phyloP scores from a whole-genome alignment of 1,140 invertebrate species.

The Lerema accius region DNA sequence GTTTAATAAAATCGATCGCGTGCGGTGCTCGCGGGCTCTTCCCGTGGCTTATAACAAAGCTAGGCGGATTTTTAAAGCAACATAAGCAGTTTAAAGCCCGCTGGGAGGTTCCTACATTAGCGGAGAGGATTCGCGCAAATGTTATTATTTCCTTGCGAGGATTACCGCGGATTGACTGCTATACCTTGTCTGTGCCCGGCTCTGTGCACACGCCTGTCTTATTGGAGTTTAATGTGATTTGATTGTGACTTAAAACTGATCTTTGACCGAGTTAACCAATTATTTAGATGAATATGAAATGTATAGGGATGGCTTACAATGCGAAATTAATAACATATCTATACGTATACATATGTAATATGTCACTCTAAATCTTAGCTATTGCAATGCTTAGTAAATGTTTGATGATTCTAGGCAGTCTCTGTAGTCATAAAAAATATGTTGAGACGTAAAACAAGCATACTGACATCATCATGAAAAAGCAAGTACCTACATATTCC shows the following conservation, averaged over 20 bases:
- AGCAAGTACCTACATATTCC: conserved; percentile 1
- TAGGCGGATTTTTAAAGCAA: conserved; percentile 61
- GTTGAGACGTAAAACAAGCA: conserved; percentile 1
- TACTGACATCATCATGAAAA: conserved; percentile 13
- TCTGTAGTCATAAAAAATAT: conserved; percentile 10
- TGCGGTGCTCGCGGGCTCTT: conserved; percentile 41
- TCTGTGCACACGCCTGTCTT: conserved; percentile 19
- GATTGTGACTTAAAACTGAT: background rate
- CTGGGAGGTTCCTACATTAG: conserved; percentile 71
- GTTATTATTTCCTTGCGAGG: conserved; percentile 68
- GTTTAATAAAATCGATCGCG: conserved; percentile 31
- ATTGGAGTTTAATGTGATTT: conserved; percentile 13
- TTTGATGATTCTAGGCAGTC: background rate
- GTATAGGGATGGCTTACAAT: too few species aligned
- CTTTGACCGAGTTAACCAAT: too few species aligned
- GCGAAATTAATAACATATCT: too few species aligned
- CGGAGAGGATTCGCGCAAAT: conserved; percentile 62
- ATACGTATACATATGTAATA: too few species aligned
- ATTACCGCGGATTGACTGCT: conserved; percentile 54
- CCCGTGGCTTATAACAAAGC: conserved; percentile 53
- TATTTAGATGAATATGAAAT: too few species aligned
- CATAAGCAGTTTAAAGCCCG: conserved; percentile 78
- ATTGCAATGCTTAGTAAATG: too few species aligned
- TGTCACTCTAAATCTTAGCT: too few species aligned
- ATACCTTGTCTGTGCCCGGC: background rate